Evolutionary conservation across 1,140 invertebrate genomes (phyloP).

Genomic region (Solen grandis): DNA sequence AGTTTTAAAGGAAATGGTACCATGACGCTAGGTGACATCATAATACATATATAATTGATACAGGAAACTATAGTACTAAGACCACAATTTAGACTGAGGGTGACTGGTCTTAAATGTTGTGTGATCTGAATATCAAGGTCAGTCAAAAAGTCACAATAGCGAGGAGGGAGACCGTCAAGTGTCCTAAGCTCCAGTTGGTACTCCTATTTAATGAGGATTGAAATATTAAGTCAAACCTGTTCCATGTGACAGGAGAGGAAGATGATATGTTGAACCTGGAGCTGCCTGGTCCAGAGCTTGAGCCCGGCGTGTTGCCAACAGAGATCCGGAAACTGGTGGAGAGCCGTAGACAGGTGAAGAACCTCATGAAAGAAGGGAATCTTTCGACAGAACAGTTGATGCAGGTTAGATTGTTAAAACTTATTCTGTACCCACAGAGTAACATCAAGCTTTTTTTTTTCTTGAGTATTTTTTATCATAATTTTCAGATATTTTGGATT

Average conservation of each 20-base stretch:
- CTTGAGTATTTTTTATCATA: no score
- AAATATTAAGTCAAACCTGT: not conserved
- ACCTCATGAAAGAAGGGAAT: slow-evolving; percentile 92
- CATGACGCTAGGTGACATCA: no score
- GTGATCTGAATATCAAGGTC: no score
- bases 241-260: slow-evolving; percentile 53
- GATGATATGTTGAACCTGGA: slow-evolving; percentile 76
- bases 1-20: no score
- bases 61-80: no score
- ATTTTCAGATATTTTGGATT: no score
- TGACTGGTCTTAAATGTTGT: no score
- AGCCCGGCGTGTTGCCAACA: slow-evolving; percentile 93
- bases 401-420: slow-evolving; percentile 79
- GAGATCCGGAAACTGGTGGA: slow-evolving; percentile 98
- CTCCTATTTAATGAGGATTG: not conserved
- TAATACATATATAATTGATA: no score
- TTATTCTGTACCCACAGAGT: no score
- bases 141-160: not conserved
- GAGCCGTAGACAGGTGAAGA: slow-evolving; percentile 94
- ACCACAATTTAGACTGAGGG: no score
- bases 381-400: slow-evolving; percentile 88
- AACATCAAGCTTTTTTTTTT: no score
- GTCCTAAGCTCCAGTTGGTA: not conserved
- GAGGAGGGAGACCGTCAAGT: not conserved
- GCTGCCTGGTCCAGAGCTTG: slow-evolving; percentile 84